Base-by-base conservation (phyloP, 2,888 invertebrate genomes). In the Xanthorhoe designata region DNA sequence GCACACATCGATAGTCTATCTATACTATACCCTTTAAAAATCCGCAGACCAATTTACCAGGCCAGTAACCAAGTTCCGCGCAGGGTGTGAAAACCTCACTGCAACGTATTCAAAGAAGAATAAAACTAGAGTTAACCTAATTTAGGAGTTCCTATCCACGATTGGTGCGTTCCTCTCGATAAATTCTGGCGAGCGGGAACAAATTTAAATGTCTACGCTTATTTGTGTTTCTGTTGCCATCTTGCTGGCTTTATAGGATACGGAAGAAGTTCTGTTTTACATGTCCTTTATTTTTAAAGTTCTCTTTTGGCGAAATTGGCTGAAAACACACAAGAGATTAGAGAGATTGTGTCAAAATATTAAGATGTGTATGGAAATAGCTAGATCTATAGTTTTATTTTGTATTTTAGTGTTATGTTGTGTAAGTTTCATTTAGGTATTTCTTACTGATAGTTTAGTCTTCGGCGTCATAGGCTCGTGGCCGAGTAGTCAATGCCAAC, bases 171-270 rank as follows among this genome's bases (percentile, higher is more conserved):
- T 63, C 58, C 66, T 69, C 72, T 67, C 76, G 70, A 78, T 73
- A 75, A 79, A 79, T 79, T 73, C 70, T 69, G 65, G 66, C 62
- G 72, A 69, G 67, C 71, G 69, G 54, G 67, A 75, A 76, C 71
- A 75, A 75, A 76, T 77, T 76, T 75, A 74, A 75, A 76, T 75
- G 72, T 73, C 71, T 73, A 64, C 66, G 58, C 69, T 71, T 75
- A 77, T 78, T 78, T 76, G 76, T 77, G 75, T 76, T 78, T 78
- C 71, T 71, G 66, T 66, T 64, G 68, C 67, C 70, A 61, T 75
- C 73, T 77, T 73, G 53, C 66, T 74, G 76, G 66, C 74, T 73
- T 62, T 62, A 61, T 54, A 24, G 59, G 53, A 38, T 55, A 29
- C 17, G 18, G 53, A 59, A 42, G 24, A 24, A 51, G 24, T 51